Evolutionary conservation across 2,888 invertebrate species (phyloP).

Genomic region (Pteria penguin): DNA sequence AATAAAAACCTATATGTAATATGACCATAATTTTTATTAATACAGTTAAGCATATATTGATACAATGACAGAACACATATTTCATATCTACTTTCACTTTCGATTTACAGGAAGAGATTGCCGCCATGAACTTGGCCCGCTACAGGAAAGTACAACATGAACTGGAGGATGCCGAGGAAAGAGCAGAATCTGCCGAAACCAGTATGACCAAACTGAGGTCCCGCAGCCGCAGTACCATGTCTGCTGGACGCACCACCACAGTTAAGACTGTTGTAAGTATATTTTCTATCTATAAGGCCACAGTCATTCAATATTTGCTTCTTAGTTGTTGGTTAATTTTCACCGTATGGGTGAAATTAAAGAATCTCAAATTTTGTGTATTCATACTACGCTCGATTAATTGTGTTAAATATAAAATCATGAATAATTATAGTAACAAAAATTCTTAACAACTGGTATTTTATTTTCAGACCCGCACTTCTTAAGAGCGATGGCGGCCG

Average conservation of each 20-base stretch:
- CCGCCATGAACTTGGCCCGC: conserved; percentile 82
- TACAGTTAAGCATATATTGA: too few relatives aligned
- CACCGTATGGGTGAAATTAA: not conserved
- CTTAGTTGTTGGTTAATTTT: not conserved
- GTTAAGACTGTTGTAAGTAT: not conserved
- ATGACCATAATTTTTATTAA: too few relatives aligned
- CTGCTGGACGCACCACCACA: conserved; percentile 41
- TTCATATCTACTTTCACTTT: too few relatives aligned
- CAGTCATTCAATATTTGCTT: not conserved
- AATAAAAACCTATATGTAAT: too few relatives aligned
- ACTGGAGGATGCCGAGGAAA: conserved; percentile 82
- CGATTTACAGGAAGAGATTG: conserved; percentile 79
- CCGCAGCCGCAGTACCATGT: conserved; percentile 78
- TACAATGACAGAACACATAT: too few relatives aligned
- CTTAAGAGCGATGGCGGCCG: not conserved
- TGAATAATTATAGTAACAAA: too few relatives aligned
- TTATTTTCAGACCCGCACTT: not conserved
- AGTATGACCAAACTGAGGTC: conserved; percentile 81
- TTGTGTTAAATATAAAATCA: too few relatives aligned
- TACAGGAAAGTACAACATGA: conserved; percentile 82
- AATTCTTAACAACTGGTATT: too few relatives aligned
- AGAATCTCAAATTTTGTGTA: not conserved
- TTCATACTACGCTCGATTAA: too few relatives aligned
- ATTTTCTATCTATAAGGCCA: too few relatives aligned
- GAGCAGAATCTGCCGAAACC: conserved; percentile 81